Evolutionary conservation across 2,888 invertebrate genomes (phyloP).

Genomic region (Nemotelus pantherinus): DNA sequence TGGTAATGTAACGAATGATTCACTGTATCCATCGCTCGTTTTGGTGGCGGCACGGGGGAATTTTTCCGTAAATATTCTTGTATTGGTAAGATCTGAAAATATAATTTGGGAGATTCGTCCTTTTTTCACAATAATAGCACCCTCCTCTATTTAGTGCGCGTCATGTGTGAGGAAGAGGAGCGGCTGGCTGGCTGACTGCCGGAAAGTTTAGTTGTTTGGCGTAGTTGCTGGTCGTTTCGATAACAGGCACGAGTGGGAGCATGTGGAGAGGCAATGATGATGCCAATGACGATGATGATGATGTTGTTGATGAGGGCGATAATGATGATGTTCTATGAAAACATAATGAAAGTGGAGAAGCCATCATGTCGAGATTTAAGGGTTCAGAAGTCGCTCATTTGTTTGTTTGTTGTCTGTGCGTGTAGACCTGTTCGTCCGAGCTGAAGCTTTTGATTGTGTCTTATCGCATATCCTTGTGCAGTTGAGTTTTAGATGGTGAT

Average conservation of each 20-base stretch:
- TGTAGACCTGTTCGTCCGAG: neutral
- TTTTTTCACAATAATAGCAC: conserved; percentile 31
- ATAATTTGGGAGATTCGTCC: conserved; percentile 39
- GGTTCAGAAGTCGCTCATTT: conserved; percentile 25
- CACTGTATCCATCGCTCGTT: neutral
- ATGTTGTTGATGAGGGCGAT: conserved; percentile 46
- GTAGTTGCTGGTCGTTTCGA: neutral
- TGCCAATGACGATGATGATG: conserved; percentile 44
- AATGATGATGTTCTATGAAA: conserved; percentile 50
- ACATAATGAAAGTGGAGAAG: conserved; percentile 46
- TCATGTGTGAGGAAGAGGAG: conserved; percentile 24
- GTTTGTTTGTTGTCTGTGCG: conserved; percentile 19
- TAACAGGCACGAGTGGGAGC: neutral
- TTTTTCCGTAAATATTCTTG: conserved; percentile 31
- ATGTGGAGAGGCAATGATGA: conserved; percentile 28
- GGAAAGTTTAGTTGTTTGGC: conserved; percentile 21
- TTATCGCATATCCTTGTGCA: conserved; percentile 31
- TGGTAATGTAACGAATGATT: conserved; percentile 2
- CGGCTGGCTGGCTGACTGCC: conserved; percentile 16
- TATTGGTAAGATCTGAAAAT: conserved; percentile 35
- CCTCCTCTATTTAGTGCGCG: conserved; percentile 26
- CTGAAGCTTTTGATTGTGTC: neutral
- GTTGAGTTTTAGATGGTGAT: conserved; percentile 25
- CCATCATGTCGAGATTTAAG: conserved; percentile 36
- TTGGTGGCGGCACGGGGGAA: conserved; percentile 14